A percentile compares a stretch with the other conserved stretches of the same genome.
These are phyloP conservation scores for Cacajao melanocephalus DNA, from an alignment of 2,797 vertebrate species.

Conservation along the genomic window DNA sequence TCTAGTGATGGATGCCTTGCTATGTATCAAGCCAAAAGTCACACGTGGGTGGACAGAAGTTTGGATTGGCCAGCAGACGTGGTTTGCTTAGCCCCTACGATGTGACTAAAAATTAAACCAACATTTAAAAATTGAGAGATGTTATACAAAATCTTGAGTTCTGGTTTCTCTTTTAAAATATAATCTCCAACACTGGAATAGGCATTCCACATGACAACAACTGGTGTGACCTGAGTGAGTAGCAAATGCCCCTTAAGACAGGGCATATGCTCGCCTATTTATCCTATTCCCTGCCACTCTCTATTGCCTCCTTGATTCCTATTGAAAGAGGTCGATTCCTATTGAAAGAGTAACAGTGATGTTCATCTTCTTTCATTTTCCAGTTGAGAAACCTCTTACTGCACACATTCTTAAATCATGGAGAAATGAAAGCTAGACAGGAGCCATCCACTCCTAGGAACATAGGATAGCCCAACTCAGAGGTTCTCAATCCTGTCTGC, in stretches of 20 bases:
- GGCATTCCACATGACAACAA: neutral
- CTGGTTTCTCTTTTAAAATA: neutral
- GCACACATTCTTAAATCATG: neutral
- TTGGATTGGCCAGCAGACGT: neutral
- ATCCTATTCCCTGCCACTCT: neutral
- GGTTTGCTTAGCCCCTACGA: neutral
- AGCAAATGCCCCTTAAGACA: neutral
- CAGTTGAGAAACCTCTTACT: neutral
- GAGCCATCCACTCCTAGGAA: neutral
- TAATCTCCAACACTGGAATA: neutral
- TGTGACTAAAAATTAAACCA: neutral
- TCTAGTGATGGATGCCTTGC: neutral
- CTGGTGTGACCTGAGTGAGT: neutral
- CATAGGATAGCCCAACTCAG: neutral
- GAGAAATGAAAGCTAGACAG: neutral
- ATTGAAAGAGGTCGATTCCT: neutral
- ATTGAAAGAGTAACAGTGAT: neutral
- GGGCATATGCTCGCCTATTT: neutral
- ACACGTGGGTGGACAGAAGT: neutral
- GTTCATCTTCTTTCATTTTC: neutral
- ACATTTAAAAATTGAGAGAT: neutral
- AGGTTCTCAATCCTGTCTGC: neutral
- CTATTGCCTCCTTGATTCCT: neutral
- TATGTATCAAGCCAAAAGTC: neutral
- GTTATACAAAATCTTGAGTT: neutral